Evolutionary conservation across 2,888 invertebrate genomes (phyloP), one percentile per base, ranked within the genome.

Genomic region (Phasia obesa): DNA sequence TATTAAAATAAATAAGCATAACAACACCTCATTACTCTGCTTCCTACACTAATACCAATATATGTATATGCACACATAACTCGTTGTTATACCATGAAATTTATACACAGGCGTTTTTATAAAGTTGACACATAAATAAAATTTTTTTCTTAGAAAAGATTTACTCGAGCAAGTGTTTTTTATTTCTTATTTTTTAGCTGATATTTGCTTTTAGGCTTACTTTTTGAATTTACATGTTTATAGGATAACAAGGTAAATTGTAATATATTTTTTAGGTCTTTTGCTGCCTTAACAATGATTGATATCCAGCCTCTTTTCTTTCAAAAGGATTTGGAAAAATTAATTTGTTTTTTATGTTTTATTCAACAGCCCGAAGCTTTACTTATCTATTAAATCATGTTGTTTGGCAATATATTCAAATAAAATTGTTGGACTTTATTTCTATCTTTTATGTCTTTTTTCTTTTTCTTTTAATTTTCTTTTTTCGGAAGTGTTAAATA

Each of bases 211-310:
- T 64, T 74, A 47, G 23, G 42, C 19, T 65, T 62, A 62, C n/a
- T 38, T 49, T 62, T 44, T 31, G 23, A 17, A 44, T 57, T 25
- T 55, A 17, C 15, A 19, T 44, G 17, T 38, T 49, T 51, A 49
- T 38, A 23, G 23, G 17, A 47, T 35, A 49, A 44, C 2, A 19
- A 15, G 5, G 17, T 25, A 55, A 0, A 4, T 55, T 51, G 4
- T 0, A 38, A 27, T 64, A 7, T 62, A 17, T 65, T 62, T 23
- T 49, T 21, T 55, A 25, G 51, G 21, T 84, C 5, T 81, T 84
- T 85, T 51, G 86, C 84, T 85, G 86, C 84, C 85, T 86, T 85
- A 85, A 80, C 84, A 85, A 85, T 85, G 86, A 86, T 86, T 86
- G 86, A 84, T 86, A 86, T 86, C 65, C 84, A 69, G 53, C 57